Conservation (phyloP, 2,797 vertebrate genomes). For the Pogonophryne albipinna region DNA sequence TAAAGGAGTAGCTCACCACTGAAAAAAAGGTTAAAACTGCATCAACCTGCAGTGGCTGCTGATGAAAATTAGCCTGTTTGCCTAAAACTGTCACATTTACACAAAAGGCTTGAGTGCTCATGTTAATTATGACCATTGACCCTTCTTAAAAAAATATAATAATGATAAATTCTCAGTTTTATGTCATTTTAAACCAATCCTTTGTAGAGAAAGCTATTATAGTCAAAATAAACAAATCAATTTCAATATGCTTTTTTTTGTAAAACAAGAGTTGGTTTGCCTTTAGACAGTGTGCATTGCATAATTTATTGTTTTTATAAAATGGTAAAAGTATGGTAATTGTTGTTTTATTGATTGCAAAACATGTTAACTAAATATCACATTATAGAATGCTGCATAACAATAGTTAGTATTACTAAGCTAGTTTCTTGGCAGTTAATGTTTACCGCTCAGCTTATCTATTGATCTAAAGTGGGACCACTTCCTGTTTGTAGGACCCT, state of each 20-base stretch:
- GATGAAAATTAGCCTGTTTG: no score
- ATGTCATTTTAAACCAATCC: not conserved
- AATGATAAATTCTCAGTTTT: not conserved
- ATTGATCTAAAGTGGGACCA: not conserved
- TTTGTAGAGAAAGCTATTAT: no score
- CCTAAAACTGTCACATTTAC: no score
- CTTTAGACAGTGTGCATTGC: not conserved
- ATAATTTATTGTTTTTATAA: not conserved
- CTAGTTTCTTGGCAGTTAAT: not conserved
- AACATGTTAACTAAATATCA: not conserved
- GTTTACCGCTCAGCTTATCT: slow-evolving; percentile 4
- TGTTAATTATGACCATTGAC: no score
- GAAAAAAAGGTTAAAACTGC: no score
- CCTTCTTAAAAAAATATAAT: no score
- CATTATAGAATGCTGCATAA: not conserved
- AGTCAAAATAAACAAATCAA: not conserved
- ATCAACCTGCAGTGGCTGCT: no score
- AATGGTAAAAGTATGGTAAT: not conserved
- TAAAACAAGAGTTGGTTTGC: not conserved
- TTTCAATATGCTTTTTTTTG: not conserved
- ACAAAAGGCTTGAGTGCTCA: no score
- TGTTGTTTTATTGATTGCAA: not conserved
- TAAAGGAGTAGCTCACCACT: no score
- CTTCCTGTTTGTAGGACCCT: not conserved
- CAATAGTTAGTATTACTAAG: not conserved